These are phyloP conservation scores for Microctonus brassicae DNA, from an alignment of 2,888 invertebrate genomes.

Conservation along the genomic window DNA sequence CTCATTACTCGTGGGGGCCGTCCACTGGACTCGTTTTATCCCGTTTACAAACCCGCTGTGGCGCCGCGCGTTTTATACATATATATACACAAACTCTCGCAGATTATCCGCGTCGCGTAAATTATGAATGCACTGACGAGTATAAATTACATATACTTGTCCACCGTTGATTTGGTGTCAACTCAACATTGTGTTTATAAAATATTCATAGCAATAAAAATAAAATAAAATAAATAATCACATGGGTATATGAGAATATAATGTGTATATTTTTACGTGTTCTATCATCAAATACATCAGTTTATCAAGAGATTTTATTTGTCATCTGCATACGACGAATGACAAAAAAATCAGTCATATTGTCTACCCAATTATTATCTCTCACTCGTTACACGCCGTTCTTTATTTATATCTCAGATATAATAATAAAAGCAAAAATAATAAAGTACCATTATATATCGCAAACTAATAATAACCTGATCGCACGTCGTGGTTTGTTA, in stretches of 20 bases:
- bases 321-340: neutral
- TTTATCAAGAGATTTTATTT: too few species aligned
- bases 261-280: too few species aligned
- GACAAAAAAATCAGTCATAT: neutral
- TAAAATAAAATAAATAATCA: too few species aligned
- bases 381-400: neutral
- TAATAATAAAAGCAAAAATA: neutral
- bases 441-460: conserved; percentile 7
- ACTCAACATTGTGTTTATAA: neutral
- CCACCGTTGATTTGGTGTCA: neutral
- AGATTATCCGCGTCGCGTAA: conserved; percentile 24
- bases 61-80: neutral
- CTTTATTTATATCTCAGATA: neutral
- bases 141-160: neutral
- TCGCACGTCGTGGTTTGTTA: conserved; percentile 8
- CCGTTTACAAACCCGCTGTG: neutral
- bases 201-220: neutral
- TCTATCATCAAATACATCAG: too few species aligned
- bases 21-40: conserved; percentile 15
- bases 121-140: conserved; percentile 6
- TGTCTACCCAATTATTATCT: conserved; percentile 26
- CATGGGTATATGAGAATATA: too few species aligned
- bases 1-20: conserved; percentile 42
- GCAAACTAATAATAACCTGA: conserved; percentile 25
- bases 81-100: neutral